Base-by-base conservation (phyloP, 2,888 invertebrate genomes). In the Ypsolopha sequella region DNA sequence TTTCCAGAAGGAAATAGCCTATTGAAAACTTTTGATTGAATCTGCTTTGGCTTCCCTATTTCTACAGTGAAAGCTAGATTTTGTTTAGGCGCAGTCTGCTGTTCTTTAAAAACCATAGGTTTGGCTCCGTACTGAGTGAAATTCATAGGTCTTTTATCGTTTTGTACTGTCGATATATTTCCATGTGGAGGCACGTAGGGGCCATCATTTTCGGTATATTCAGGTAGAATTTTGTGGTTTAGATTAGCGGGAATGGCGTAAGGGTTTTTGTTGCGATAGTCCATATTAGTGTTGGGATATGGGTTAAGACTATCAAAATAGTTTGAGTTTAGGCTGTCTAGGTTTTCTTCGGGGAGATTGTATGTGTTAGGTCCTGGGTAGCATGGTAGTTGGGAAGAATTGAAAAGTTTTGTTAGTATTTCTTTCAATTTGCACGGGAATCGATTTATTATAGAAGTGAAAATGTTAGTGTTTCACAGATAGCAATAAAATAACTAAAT, bases 161-260 rank as follows among this genome's bases (percentile, higher is more conserved):
- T 66, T 47, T 66, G 61, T 0, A 57, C 55, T 4, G 55, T 53
- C 0, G 57, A 46, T 35, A 74, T 58, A 61, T 81, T 75, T 55
- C 79, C 82, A 59, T 87, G 81, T 11, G 88, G 87, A 0, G 84
- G 81, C 38, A 88, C 70, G 52, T 88, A 85, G 34, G 80, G 85
- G 4, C 63, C 61, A 2, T 60, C 59, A 34, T 71, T 73, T 1
- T 76, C 75, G 2, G 59, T 54, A 48, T 77, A 79, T n/a, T 81
- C 80, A 0, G 86, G 84, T 53, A 84, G 63, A 4, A 66, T 65
- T 53, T 71, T 81, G 54, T 80, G 78, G 56, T 85, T 85, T 71
- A 85, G 58, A 56, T 88, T 88, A 6, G 87, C 87, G 41, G 87
- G 87, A 56, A 87, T 88, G 57, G 84, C 87, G 60, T 87, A 87